A percentile compares a stretch with the other conserved stretches of the same genome.
phyloP scores from a whole-genome alignment of 2,888 invertebrate species.

The Heliconius sara region DNA sequence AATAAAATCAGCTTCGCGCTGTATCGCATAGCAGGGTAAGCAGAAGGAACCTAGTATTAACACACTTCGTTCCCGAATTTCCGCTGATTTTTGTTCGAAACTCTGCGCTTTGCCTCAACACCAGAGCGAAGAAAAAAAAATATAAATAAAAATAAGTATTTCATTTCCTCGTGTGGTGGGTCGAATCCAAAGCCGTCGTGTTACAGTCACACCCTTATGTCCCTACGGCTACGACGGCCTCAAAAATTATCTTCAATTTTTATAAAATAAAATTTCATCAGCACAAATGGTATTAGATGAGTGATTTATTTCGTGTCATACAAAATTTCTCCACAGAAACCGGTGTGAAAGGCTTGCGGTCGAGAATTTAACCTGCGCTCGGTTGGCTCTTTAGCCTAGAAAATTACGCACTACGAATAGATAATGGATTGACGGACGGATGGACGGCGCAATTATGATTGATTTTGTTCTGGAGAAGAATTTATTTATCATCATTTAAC shows the following conservation, averaged over 20 bases:
- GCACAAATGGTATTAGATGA: constrained; percentile 27
- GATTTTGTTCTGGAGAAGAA: constrained; percentile 45
- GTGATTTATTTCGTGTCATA: constrained; percentile 40
- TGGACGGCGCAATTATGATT: constrained; percentile 42
- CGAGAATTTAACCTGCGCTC: constrained; percentile 47
- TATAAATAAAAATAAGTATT: too few species aligned
- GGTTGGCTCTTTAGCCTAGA: constrained; percentile 48
- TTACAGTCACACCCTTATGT: too few species aligned
- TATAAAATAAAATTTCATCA: constrained; percentile 21
- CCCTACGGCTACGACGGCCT: too few species aligned
- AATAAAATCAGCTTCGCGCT: background rate
- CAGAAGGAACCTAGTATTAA: too few species aligned
- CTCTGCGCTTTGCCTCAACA: too few species aligned
- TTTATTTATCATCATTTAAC: constrained; percentile 1
- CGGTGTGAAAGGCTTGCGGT: constrained; percentile 50
- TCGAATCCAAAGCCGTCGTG: too few species aligned
- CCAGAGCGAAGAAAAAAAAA: too few species aligned
- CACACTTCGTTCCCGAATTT: too few species aligned
- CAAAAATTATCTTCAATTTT: constrained; percentile 11
- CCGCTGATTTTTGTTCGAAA: too few species aligned
- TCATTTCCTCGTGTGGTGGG: too few species aligned
- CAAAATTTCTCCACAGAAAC: constrained; percentile 50
- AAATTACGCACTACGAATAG: constrained; percentile 49
- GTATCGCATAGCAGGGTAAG: too few species aligned
- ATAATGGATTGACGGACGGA: constrained; percentile 37